Evolutionary conservation across 2,113 vertebrate species (phyloP), one percentile per base, ranked within the genome.

Genomic region (Gymnocephalus cernua): DNA sequence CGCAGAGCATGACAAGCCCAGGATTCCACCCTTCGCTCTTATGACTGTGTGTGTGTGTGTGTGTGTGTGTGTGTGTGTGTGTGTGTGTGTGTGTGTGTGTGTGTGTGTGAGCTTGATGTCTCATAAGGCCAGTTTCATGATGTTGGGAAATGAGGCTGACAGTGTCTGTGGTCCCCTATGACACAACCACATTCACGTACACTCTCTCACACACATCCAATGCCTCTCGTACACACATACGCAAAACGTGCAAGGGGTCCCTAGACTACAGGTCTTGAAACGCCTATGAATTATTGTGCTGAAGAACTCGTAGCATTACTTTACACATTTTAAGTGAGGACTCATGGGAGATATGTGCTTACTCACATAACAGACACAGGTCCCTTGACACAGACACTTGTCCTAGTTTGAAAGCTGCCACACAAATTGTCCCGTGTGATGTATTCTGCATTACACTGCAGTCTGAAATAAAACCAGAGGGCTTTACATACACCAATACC

Each of bases 1-100:
- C 50, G 38, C 79, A 78, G 85, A 91, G 91, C 92, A 87, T 94
- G 90, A 92, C 91, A 88, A 91, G 88, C 70, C 85, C 80, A 91
- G 84, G 83, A 93, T 91, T 90, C 81, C 69, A 82, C 72, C 71
- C 72, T 80, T 74, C 47, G 53, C 72, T 82, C 86, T 27, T 75
- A 84, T 74, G 71, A 57, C 63, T 29, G 5, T 23, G 48, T 32
- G 57, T 53, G 67, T 64, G 50, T 51, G 57, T 75, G 68, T 41
- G 81, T 63, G 66, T 56, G 16, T 63, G 66, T 68, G 41, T 65
- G 54, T 53, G 62, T 72, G 68, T 41, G 81, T 63, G 66, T 56
- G 16, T 63, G 66, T 68, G 29, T 70, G 77, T 61, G 44, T 61
- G 73, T 56, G 54, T 68, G 72, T 78, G 71, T 16, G n/a, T 45